A percentile compares a stretch with the other conserved stretches of the same genome.
Evolutionary conservation across 2,888 invertebrate species (phyloP).

Genomic region (Noctuana brunneofusca): DNA sequence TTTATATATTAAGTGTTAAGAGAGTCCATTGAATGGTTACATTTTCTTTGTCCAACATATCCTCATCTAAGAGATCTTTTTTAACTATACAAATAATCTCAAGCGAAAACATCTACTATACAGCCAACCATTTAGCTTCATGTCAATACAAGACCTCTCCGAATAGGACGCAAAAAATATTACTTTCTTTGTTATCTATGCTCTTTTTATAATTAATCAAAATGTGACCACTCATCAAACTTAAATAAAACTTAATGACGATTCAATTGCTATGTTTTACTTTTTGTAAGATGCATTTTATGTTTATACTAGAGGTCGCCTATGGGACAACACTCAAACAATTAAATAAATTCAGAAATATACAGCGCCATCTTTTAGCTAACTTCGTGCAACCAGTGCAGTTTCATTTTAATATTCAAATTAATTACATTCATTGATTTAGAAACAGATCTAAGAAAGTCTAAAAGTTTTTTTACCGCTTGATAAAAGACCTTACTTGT

Average conservation of each 20-base stretch:
- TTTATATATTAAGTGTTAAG: conserved; percentile 66
- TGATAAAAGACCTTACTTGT: too few species aligned
- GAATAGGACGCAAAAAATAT: conserved; percentile 36
- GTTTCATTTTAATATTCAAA: too few species aligned
- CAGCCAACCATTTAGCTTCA: conserved; percentile 71
- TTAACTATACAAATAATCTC: conserved; percentile 62
- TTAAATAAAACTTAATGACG: conserved; percentile 43
- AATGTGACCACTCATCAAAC: conserved; percentile 50
- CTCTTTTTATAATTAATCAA: conserved; percentile 12
- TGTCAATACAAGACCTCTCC: conserved; percentile 49
- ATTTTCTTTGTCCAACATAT: conserved; percentile 45
- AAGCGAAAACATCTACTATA: conserved; percentile 76
- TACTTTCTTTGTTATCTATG: conserved; percentile 21
- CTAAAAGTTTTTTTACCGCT: too few species aligned
- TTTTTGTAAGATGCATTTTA: too few species aligned
- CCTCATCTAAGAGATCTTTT: conserved; percentile 48
- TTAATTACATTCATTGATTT: too few species aligned
- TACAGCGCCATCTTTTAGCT: too few species aligned
- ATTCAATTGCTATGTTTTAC: conserved; percentile 45
- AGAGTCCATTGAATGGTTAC: conserved; percentile 48
- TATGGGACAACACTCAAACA: too few species aligned
- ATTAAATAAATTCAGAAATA: too few species aligned
- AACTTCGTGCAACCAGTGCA: too few species aligned
- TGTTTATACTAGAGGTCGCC: too few species aligned
- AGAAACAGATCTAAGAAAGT: too few species aligned